These are phyloP conservation scores for Nephrotoma flavescens DNA, from an alignment of 2,888 invertebrate species.

Conservation along the genomic window DNA sequence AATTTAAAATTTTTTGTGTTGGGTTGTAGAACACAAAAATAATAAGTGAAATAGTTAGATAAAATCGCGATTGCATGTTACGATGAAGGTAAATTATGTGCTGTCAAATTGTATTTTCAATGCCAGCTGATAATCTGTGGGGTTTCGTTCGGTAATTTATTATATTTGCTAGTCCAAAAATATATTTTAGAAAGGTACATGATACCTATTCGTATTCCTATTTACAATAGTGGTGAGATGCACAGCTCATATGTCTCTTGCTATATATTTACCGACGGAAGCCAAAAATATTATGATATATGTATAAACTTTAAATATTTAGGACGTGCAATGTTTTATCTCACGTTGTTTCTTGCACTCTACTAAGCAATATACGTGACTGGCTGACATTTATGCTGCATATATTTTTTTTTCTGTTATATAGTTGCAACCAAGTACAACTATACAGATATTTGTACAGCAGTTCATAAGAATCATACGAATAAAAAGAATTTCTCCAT, in stretches of 20 bases:
- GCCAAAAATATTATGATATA: neutral
- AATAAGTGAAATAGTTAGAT: neutral
- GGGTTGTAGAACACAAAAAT: neutral
- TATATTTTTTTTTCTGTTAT: neutral
- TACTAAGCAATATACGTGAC: neutral
- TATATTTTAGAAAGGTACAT: neutral
- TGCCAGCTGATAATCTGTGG: neutral
- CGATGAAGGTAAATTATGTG: neutral
- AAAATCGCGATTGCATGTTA: neutral
- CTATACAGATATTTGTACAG: too few species aligned
- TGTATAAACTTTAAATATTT: too few species aligned
- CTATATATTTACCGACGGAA: neutral
- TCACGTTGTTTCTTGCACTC: neutral
- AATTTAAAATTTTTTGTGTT: neutral
- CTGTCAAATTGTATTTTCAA: neutral
- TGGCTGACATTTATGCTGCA: neutral
- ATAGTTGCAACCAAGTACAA: neutral
- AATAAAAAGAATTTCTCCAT: neutral
- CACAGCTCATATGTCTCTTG: too few species aligned
- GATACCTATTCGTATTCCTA: too few species aligned
- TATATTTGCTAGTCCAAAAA: neutral
- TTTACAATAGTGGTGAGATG: too few species aligned
- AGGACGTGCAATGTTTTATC: too few species aligned
- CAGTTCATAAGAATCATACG: neutral
- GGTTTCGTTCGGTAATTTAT: neutral